phyloP scores from a whole-genome alignment of 2,888 invertebrate genomes.

The Drosophila rellima region DNA sequence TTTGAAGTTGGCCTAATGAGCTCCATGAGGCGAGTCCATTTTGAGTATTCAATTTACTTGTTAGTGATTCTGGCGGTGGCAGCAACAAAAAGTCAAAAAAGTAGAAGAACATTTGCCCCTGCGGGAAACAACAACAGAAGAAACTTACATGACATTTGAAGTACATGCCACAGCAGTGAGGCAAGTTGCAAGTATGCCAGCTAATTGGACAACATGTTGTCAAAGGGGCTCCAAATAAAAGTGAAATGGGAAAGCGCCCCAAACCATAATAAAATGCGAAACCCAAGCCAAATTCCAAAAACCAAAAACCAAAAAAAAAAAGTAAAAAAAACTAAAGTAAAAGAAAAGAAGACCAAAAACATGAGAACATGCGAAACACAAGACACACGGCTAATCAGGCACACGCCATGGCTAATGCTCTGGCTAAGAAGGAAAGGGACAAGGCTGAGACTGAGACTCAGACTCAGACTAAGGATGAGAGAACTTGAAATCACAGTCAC shows the following conservation, averaged over 20 bases:
- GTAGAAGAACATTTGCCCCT: constrained; percentile 25
- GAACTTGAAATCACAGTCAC: constrained; percentile 32
- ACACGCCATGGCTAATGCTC: constrained; percentile 48
- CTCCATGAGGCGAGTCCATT: constrained; percentile 17
- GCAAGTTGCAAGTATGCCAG: constrained; percentile 38
- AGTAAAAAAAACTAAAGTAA: background rate
- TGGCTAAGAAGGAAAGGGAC: constrained; percentile 17
- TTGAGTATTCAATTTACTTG: constrained; percentile 49
- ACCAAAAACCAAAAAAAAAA: background rate
- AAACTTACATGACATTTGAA: constrained; percentile 56
- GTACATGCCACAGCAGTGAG: constrained; percentile 44
- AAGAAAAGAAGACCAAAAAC: constrained; percentile 25
- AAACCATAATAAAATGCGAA: constrained; percentile 15
- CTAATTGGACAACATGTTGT: constrained; percentile 71
- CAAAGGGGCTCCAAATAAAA: constrained; percentile 33
- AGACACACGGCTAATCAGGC: constrained; percentile 46
- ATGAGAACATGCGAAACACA: constrained; percentile 45
- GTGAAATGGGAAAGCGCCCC: constrained; percentile 17
- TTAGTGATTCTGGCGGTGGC: constrained; percentile 28
- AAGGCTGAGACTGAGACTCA: constrained; percentile 2
- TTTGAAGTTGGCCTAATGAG: constrained; percentile 60
- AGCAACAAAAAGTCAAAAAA: background rate
- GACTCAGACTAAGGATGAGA: constrained; percentile 13
- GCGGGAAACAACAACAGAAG: constrained; percentile 21
- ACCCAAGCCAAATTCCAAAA: constrained; percentile 9